Evolutionary conservation across 2,113 vertebrate species (phyloP), one percentile per base, ranked within the genome.

Genomic region (Patagioenas fasciata): DNA sequence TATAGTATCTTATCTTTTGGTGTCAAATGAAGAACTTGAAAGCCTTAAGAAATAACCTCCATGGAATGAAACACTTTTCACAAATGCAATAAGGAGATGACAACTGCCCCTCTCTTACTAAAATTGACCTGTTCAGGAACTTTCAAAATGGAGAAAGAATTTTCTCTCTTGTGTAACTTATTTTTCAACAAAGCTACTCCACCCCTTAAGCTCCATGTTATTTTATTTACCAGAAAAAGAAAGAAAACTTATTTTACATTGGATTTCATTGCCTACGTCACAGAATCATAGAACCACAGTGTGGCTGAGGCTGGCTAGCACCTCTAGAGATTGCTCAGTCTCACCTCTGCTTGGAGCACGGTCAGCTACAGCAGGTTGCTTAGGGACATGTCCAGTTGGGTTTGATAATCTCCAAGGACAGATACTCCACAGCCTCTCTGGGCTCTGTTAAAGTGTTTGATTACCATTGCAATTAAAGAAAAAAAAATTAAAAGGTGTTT

Each of bases 1-100:
- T 77, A 29, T 62, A 36, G 29, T 64, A 72, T 95, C 79, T 75
- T 85, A 65, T 74, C 18, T 88, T 79, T 44, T 91, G 26, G 47
- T 93, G 47, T 95, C 82, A 93, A 71, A 60, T 66, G 29, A 36
- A 85, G 73, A n/a, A 86, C 13, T 60, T 66, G 54, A 69, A 51
- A 89, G 40, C 50, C 34, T 93, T 88, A 60, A 54, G 61, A 86
- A 80, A 54, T 70, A 85, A 67, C 80, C 78, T 89, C 17, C 26
- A 25, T 84, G 7, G 6, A 79, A 86, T 54, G 14, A 85, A 65
- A 56, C 8, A 50, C 69, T 82, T 89, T 94, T 96, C 31, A 61
- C 14, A 79, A 47, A 36, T 54, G 6, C 25, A 56, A 6, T 60
- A 53, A 15, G 26, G 8, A 58, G 8, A 25, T 64, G 51, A 23